Evolutionary conservation across 2,888 invertebrate species (phyloP), one percentile per base, ranked within the genome.

Genomic region (Ypsolopha sequella): DNA sequence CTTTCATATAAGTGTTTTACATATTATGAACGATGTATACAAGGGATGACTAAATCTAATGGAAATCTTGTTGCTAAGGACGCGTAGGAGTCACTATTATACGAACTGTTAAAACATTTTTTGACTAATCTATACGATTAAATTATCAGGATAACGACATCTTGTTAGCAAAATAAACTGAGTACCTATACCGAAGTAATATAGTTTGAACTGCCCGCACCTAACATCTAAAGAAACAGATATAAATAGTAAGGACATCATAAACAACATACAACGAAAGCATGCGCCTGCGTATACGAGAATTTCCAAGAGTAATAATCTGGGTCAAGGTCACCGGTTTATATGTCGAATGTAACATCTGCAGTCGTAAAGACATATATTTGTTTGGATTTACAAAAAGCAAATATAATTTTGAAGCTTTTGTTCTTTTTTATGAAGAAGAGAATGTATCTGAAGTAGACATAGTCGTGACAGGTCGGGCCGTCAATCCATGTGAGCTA

Each of bases 401-500:
- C 24, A 24, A 24, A 36, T 7, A 4, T 11, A 55, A 55, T 54
- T 66, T 65, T 64, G 60, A 60, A 56, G 58, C 54, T 56, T 65
- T 65, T 64, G 64, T 60, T 53, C 54, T 39, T 41, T 72, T 68
- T 70, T 71, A 70, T 62, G 64, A 63, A 62, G 65, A 8, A 60
- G 62, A 73, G 65, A 70, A 69, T 68, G 66, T 66, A 65, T 58
- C 59, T 70, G 76, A 77, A 76, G 79, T 68, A 65, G 69, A 65
- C 67, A 41, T 38, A 35, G 68, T 67, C 71, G 72, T 84, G 85
- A 84, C 81, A 84, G 72, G 75, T 74, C 76, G 57, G 53, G 51
- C 80, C 84, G 84, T 86, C 86, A 86, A 86, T 85, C 84, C 75
- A 39, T 47, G 36, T 39, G 76, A 79, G 85, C 82, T 77, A 77